Evolutionary conservation across 2,797 vertebrate genomes (phyloP).

Genomic region (Brotula barbata): DNA sequence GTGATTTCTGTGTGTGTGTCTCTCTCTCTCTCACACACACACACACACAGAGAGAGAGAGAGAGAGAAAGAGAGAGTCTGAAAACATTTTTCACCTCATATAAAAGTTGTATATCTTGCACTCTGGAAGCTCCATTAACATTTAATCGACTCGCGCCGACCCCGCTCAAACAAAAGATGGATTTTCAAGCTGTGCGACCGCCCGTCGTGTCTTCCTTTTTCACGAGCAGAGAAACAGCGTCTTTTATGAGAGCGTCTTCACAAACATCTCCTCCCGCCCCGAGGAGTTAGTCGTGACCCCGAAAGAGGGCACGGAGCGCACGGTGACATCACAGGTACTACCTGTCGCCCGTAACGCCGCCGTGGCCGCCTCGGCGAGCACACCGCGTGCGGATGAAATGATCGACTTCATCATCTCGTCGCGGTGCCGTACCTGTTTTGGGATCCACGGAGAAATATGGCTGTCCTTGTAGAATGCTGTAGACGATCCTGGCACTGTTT

Average conservation of each 20-base stretch:
- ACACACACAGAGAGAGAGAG: slow-evolving; percentile 15
- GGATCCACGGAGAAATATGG: slow-evolving; percentile 99
- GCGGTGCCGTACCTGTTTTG: slow-evolving; percentile 91
- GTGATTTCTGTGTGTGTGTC: not conserved
- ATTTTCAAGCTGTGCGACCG: slow-evolving; percentile 41
- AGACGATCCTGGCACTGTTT: slow-evolving; percentile 96
- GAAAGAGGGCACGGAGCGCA: slow-evolving; percentile 39
- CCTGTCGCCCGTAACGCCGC: too few relatives aligned
- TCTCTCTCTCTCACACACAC: slow-evolving; percentile 4
- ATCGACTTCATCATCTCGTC: too few relatives aligned
- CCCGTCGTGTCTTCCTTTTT: slow-evolving; percentile 14
- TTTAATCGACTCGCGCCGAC: slow-evolving; percentile 67
- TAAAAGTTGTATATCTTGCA: slow-evolving; percentile 60
- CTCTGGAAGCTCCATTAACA: slow-evolving; percentile 70
- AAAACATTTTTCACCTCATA: slow-evolving; percentile 32
- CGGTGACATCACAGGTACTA: too few relatives aligned
- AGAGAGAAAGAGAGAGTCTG: too few relatives aligned
- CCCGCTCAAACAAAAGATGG: slow-evolving; percentile 63
- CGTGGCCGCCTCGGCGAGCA: slow-evolving; percentile 37
- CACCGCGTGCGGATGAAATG: too few relatives aligned
- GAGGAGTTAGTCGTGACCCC: slow-evolving; percentile 63
- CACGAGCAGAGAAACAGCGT: slow-evolving; percentile 46
- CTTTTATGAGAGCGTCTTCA: slow-evolving; percentile 49
- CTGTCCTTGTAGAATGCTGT: slow-evolving; percentile 98
- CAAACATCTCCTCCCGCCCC: slow-evolving; percentile 59